Conservation (phyloP, 1,140 invertebrate species). For the Stegodyphus dumicola region DNA sequence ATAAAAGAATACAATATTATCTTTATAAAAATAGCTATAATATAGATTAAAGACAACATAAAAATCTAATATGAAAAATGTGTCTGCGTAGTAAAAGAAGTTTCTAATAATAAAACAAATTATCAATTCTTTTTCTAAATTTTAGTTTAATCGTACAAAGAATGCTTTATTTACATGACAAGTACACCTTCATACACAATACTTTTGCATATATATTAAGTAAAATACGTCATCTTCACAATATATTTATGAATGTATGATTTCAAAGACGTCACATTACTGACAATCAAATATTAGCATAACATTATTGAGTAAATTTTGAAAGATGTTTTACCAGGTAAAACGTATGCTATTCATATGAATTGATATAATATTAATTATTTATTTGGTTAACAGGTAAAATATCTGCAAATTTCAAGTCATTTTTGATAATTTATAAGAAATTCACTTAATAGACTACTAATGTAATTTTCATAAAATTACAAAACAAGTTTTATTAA, state of each 20-base stretch:
- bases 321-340: not conserved
- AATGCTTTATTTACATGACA: slow-evolving; percentile 31
- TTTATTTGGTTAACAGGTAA: not conserved
- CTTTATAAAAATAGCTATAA: no score
- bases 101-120: no score
- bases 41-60: no score
- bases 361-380: not conserved
- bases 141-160: slow-evolving; percentile 21
- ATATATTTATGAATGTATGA: not conserved
- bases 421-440: no score
- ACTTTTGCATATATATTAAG: slow-evolving; percentile 14
- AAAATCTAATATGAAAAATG: no score
- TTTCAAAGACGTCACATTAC: not conserved
- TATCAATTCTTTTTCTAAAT: not conserved
- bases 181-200: slow-evolving; percentile 16
- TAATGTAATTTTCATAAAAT: no score
- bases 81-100: no score
- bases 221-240: slow-evolving; percentile 30
- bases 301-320: not conserved
- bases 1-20: no score
- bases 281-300: not conserved
- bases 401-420: not conserved
- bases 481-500: no score
- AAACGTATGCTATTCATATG: not conserved
- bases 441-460: no score